Base-by-base conservation (phyloP, 2,888 invertebrate genomes). In the Isotomurus palustris region DNA sequence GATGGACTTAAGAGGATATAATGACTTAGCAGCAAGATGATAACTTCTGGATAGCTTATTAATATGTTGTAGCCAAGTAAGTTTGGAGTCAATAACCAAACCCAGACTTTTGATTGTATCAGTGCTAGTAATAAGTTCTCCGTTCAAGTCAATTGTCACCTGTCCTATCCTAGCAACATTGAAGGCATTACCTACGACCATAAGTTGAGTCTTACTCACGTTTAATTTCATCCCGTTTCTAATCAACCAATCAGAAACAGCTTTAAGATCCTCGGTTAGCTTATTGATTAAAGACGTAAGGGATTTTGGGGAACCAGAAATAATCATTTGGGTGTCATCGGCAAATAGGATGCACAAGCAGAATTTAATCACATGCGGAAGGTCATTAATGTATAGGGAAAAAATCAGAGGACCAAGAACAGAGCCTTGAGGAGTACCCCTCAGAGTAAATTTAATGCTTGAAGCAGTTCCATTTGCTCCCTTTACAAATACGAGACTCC, bases 141-240 rank as follows among this genome's bases (percentile, higher is more conserved):
- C 40, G 17, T n/a, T 19, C 6, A 40, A n/a, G 6, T 40, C 19
- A 17, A 40, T n/a, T n/a, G 40, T 10, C 6, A 40, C 17, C 17
- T 6, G 10, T 10, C 40, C 40, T 6, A 40, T 40, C 17, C 17
- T 40, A 40, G 40, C 40, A 40, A 40, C 40, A 40, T 40, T 40
- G 40, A n/a, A 19, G 17, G 40, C 40, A 40, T 27, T 43, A 3
- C 56, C 56, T 8, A 56, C 8, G 3, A 60, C 22, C n/a, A 62
- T 53, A 27, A 29, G 44, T 48, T 58, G 27, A 1, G 50, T 52
- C 48, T 62, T 62, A 19, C 29, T 27, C 2, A 49, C 29, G 27
- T 58, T 62, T 1, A 62, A 29, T 1, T 28, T 38, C 12, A 62
- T 29, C n/a, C 32, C 6, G 49, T 62, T 62, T 14, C 8, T 21